A percentile compares a stretch with the other conserved stretches of the same genome.
Evolutionary conservation across 2,113 vertebrate genomes (phyloP).

Genomic region (Polypterus bichir): DNA sequence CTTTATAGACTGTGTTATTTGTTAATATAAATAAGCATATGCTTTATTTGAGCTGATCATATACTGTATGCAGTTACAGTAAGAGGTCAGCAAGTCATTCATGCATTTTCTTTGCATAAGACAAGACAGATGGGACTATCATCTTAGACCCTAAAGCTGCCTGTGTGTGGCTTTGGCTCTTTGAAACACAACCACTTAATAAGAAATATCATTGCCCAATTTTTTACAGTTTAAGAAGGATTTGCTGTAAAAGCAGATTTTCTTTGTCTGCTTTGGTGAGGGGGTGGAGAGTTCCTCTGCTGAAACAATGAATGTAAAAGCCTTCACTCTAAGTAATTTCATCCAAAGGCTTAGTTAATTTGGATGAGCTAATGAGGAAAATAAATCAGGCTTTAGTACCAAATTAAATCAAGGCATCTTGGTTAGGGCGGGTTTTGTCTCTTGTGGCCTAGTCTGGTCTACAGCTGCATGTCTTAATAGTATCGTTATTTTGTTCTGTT

Average conservation of each 20-base stretch:
- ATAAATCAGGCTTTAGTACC: constrained; percentile 5
- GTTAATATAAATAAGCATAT: too few relatives aligned
- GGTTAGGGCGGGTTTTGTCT: neutral
- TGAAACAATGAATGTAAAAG: constrained; percentile 5
- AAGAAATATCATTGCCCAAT: neutral
- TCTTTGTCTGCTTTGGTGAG: constrained; percentile 1
- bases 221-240: neutral
- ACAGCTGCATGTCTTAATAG: neutral
- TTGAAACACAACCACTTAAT: constrained; percentile 1
- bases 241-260: constrained; percentile 3
- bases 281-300: constrained; percentile 10
- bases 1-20: too few relatives aligned
- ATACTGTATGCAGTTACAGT: neutral
- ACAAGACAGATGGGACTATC: too few relatives aligned
- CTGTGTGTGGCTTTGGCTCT: neutral
- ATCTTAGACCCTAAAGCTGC: neutral
- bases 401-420: neutral
- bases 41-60: too few relatives aligned
- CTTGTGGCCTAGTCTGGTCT: neutral
- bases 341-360: neutral
- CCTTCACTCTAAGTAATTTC: neutral
- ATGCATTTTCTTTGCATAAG: too few relatives aligned
- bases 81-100: neutral
- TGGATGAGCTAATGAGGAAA: constrained; percentile 7
- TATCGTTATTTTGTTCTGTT: too few relatives aligned